Conservation (phyloP, 2,888 invertebrate genomes). For the Nysson spinosus region DNA sequence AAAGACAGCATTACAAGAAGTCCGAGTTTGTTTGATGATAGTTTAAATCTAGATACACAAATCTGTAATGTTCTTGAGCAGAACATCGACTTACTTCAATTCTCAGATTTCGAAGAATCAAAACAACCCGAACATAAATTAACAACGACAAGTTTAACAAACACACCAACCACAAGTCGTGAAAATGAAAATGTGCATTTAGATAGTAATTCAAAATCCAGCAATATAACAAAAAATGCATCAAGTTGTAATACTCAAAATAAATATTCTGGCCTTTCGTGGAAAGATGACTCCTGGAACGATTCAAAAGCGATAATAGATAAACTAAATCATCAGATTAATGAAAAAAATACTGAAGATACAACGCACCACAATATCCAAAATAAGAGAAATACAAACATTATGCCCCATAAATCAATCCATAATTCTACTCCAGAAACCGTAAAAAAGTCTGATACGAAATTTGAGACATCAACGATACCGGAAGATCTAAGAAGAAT, state of each 20-base stretch:
- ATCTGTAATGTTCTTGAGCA: constrained; percentile 78
- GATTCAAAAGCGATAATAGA: constrained; percentile 46
- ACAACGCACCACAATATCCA: constrained; percentile 13
- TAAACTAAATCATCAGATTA: constrained; percentile 25
- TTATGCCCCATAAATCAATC: constrained; percentile 3
- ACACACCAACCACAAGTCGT: neutral
- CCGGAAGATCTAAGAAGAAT: constrained; percentile 3
- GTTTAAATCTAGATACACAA: constrained; percentile 79
- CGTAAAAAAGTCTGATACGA: constrained; percentile 2
- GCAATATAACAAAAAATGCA: constrained; percentile 2
- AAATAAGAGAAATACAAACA: constrained; percentile 29
- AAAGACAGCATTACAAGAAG: constrained; percentile 62
- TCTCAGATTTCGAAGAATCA: constrained; percentile 59
- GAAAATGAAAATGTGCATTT: neutral
- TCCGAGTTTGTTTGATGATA: constrained; percentile 81
- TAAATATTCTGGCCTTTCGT: constrained; percentile 44
- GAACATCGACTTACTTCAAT: constrained; percentile 65
- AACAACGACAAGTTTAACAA: neutral
- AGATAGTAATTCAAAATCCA: constrained; percentile 1
- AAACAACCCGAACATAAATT: constrained; percentile 20
- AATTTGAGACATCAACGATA: constrained; percentile 8
- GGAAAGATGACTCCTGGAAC: constrained; percentile 69
- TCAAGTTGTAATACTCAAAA: constrained; percentile 2
- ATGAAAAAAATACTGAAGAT: constrained; percentile 13
- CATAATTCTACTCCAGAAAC: constrained; percentile 8